Evolutionary conservation across 2,888 invertebrate genomes (phyloP).

Genomic region (Graphium colonna): DNA sequence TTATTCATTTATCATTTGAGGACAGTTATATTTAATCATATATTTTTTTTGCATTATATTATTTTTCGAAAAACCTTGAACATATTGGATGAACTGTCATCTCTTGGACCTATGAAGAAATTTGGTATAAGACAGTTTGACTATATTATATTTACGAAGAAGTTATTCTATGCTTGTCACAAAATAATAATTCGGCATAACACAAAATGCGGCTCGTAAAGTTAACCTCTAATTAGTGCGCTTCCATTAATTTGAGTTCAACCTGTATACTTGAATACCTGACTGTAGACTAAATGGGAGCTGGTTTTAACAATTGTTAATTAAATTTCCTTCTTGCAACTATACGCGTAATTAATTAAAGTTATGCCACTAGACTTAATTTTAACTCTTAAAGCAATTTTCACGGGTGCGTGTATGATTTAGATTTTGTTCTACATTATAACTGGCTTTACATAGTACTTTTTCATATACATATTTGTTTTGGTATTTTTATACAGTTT

Average conservation of each 20-base stretch:
- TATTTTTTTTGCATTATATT: too few relatives aligned
- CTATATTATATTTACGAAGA: too few relatives aligned
- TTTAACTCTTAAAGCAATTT: slow-evolving; percentile 9
- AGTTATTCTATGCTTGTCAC: slow-evolving; percentile 52
- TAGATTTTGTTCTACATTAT: too few relatives aligned
- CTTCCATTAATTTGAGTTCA: slow-evolving; percentile 29
- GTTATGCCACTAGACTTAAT: slow-evolving; percentile 12
- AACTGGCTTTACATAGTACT: too few relatives aligned
- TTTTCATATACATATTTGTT: too few relatives aligned
- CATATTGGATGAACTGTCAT: too few relatives aligned
- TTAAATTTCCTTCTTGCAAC: slow-evolving; percentile 17
- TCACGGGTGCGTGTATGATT: background rate
- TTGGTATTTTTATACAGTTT: too few relatives aligned
- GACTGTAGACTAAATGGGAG: slow-evolving; percentile 13
- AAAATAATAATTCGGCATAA: slow-evolving; percentile 37
- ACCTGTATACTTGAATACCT: slow-evolving; percentile 7
- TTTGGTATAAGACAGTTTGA: too few relatives aligned
- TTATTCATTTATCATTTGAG: too few relatives aligned
- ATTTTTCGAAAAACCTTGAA: too few relatives aligned
- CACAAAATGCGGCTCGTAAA: slow-evolving; percentile 25
- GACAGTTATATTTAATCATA: too few relatives aligned
- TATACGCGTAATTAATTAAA: slow-evolving; percentile 17
- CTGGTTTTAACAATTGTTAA: slow-evolving; percentile 23
- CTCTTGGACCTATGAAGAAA: too few relatives aligned
- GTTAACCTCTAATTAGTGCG: slow-evolving; percentile 33